Base-by-base conservation (phyloP, 1,140 invertebrate genomes). In the Drosophila ercepeae region DNA sequence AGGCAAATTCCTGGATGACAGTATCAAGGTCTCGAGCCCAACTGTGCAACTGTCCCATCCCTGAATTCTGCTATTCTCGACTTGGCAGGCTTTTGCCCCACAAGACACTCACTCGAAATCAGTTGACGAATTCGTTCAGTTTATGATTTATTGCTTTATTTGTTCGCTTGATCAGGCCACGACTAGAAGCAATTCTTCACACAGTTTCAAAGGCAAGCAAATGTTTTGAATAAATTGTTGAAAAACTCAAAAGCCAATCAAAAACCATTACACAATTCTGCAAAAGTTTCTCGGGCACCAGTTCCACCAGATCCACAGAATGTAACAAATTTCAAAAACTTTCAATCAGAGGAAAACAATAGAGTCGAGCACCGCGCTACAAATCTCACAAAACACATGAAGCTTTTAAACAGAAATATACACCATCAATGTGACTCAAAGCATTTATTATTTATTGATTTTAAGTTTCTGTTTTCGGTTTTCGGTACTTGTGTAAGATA, bases 61-160 rank as follows among this genome's bases (percentile, higher is more conserved):
- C 83, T 65, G 36, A 57, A 73, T 73, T 64, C 63, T 83, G 84
- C 77, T 77, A 90, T 91, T 91, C 90, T 91, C 90, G 90, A 91
- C 90, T 91, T 91, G 89, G 75, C 90, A 91, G 90, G 90, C 90
- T 91, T 91, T 91, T 89, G 64, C 58, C 82, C 90, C 81, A 63
- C 41, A 41, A 50, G 51, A 61, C 61, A 71, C 69, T 59, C 39
- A 72, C 42, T 61, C 46, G 50, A 63, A 72, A 76, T 76, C 58
- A 65, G 67, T 84, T 84, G 78, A 86, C 76, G 81, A 86, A 86
- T 68, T 67, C 49, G 46, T 68, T 58, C 46, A 25, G 16, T 82
- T 78, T 67, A 21, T 67, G 27, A 21, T 58, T 60, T 69, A 63
- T 79, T n/a, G 16, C 57, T 59, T 81, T 46, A 42, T 63, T 65